Conservation (phyloP, 1,140 invertebrate species). For the Listronotus oregonensis region DNA sequence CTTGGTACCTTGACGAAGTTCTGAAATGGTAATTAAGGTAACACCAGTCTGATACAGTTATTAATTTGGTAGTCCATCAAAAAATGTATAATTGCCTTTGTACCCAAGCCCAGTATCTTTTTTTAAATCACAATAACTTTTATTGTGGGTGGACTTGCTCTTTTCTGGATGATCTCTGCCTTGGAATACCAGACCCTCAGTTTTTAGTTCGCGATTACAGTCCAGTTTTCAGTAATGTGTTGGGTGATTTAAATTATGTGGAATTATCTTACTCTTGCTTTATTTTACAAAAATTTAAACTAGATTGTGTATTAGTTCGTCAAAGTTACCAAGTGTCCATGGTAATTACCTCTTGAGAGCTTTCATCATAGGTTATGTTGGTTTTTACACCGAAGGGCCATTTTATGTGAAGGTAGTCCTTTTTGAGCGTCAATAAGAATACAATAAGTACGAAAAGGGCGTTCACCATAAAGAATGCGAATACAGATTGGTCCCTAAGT, state of each 20-base stretch:
- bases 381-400: slow-evolving; percentile 93
- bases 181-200: too few species aligned
- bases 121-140: too few species aligned
- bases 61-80: too few species aligned
- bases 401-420: slow-evolving; percentile 90
- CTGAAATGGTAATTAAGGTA: slow-evolving; percentile 6
- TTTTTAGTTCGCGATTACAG: too few species aligned
- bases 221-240: too few species aligned
- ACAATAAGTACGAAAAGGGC: slow-evolving; percentile 97
- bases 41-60: not conserved
- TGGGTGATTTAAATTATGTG: too few species aligned
- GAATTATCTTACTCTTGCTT: too few species aligned
- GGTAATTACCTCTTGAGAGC: slow-evolving; percentile 82
- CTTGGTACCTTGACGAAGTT: slow-evolving; percentile 45
- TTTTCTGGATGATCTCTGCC: too few species aligned
- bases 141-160: too few species aligned
- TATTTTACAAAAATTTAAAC: too few species aligned
- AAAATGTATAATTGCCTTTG: too few species aligned
- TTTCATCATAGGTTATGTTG: slow-evolving; percentile 89
- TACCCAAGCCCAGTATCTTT: too few species aligned
- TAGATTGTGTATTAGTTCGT: slow-evolving; percentile 8
- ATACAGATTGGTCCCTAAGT: slow-evolving; percentile 90
- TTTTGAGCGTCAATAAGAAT: slow-evolving; percentile 95
- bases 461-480: slow-evolving; percentile 98
- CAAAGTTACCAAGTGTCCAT: slow-evolving; percentile 45